Conservation (phyloP, 2,888 invertebrate species). For the Diadegma fenestrale region DNA sequence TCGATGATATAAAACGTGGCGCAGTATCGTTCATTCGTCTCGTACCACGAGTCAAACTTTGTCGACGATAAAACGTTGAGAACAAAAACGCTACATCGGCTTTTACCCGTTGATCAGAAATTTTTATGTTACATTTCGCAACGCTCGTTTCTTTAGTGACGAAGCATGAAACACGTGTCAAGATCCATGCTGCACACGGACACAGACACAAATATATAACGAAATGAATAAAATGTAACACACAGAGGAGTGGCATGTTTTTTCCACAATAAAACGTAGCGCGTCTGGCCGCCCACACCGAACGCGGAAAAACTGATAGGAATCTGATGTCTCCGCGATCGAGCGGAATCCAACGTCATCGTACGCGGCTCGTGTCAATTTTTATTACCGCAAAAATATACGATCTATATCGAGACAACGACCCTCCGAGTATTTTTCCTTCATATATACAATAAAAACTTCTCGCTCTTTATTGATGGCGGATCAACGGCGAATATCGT, state of each 20-base stretch:
- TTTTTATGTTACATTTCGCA: conserved; percentile 46
- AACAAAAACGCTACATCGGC: not conserved
- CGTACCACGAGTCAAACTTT: not conserved
- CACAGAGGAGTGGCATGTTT: conserved; percentile 1
- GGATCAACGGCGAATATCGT: not conserved
- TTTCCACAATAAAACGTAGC: conserved; percentile 21
- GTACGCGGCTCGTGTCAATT: conserved; percentile 12
- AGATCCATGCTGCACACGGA: not conserved
- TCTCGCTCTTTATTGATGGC: conserved; percentile 1
- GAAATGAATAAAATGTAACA: not conserved
- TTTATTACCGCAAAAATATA: conserved; percentile 34
- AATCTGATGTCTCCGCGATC: conserved; percentile 7
- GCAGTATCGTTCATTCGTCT: conserved; percentile 35
- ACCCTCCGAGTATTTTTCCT: conserved; percentile 23
- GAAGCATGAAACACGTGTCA: conserved; percentile 9
- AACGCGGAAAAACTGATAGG: conserved; percentile 36
- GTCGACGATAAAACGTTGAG: conserved; percentile 43
- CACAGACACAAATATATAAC: not conserved
- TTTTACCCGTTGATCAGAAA: conserved; percentile 38
- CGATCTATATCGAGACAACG: conserved; percentile 17
- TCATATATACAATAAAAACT: conserved; percentile 17
- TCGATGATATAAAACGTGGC: conserved; percentile 26
- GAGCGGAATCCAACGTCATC: conserved; percentile 11
- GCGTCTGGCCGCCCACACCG: conserved; percentile 27
- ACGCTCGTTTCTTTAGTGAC: conserved; percentile 17